Conservation (phyloP, 2,888 invertebrate genomes). For the Agrochola litura region DNA sequence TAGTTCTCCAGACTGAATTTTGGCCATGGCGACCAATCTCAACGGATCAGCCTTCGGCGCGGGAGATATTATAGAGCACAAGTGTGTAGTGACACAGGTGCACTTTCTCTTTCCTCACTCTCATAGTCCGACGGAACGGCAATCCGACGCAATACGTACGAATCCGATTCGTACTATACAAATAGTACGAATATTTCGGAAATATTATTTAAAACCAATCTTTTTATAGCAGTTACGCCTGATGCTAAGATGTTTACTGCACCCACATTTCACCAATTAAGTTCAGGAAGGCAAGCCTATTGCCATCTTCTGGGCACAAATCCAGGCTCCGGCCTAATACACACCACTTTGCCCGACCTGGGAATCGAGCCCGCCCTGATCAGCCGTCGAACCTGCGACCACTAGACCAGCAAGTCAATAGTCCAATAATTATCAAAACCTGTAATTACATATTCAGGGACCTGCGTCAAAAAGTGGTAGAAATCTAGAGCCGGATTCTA, state of each 20-base stretch:
- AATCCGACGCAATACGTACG: no score
- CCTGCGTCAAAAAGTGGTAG: constrained; percentile 46
- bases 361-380: not conserved
- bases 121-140: no score
- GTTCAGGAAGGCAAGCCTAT: not conserved
- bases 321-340: not conserved
- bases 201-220: no score
- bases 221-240: no score
- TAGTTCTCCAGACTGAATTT: no score
- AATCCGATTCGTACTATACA: no score
- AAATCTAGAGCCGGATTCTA: constrained; percentile 81
- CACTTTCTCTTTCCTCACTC: no score
- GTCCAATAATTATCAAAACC: not conserved
- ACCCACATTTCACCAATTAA: not conserved
- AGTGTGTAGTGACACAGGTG: no score
- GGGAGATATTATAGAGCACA: no score
- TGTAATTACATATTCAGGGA: constrained; percentile 55
- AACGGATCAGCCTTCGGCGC: no score
- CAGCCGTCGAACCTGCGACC: not conserved
- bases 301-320: not conserved
- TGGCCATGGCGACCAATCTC: no score
- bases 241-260: not conserved
- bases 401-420: not conserved
- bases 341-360: not conserved
- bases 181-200: no score